phyloP scores from a whole-genome alignment of 1,140 invertebrate genomes.

The Hycleus cichorii region DNA sequence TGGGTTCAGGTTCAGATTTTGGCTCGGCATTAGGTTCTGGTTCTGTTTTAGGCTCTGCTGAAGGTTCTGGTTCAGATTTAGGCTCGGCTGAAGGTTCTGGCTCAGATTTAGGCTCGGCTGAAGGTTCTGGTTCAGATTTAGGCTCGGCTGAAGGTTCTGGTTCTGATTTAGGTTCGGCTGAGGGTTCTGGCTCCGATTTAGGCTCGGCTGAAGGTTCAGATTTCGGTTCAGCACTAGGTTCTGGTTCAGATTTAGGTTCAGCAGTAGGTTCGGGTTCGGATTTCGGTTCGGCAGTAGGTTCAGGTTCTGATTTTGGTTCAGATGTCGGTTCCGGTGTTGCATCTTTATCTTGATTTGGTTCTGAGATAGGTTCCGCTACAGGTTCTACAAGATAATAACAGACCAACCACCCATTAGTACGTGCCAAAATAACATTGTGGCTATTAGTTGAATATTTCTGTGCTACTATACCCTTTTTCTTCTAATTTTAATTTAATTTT shows the following conservation, averaged over 20 bases:
- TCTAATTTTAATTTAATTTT: too few species aligned
- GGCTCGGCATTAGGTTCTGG: conserved; percentile 39
- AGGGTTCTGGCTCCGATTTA: conserved; percentile 39
- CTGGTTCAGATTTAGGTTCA: conserved; percentile 34
- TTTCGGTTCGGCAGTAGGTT: conserved; percentile 42
- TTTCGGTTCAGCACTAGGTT: conserved; percentile 1
- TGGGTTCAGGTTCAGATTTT: conserved; percentile 33
- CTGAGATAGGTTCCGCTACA: conserved; percentile 29
- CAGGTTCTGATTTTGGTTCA: conserved; percentile 42
- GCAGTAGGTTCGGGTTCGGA: conserved; percentile 41
- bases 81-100: conserved; percentile 41
- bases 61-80: conserved; percentile 38
- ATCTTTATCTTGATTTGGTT: conserved; percentile 3
- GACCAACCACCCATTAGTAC: conserved; percentile 41
- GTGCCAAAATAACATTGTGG: conserved; percentile 2
- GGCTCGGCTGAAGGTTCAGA: conserved; percentile 45
- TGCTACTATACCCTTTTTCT: too few species aligned
- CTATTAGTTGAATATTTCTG: too few species aligned
- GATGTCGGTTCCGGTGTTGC: conserved; percentile 9
- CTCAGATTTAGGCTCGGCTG: conserved; percentile 41
- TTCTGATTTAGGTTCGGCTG: conserved; percentile 38
- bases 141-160: conserved; percentile 31
- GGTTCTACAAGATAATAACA: conserved; percentile 46
- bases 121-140: conserved; percentile 37
- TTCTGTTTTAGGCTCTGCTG: conserved; percentile 40